Evolutionary conservation across 2,888 invertebrate genomes (phyloP).

Genomic region (Lithosia quadra): DNA sequence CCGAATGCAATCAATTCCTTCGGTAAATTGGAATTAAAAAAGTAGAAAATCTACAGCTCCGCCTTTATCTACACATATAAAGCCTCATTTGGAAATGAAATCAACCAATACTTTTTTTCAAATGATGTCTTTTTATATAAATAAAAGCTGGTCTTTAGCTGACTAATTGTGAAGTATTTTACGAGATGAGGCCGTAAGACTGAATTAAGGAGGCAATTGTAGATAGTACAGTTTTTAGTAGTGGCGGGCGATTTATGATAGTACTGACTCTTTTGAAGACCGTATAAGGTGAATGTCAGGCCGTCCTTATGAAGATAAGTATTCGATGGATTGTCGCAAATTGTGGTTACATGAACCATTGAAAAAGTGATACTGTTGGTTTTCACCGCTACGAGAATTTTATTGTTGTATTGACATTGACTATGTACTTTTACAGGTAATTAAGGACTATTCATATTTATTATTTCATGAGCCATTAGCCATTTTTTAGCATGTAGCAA

Average conservation of each 20-base stretch:
- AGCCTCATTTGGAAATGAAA: constrained; percentile 72
- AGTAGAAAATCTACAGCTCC: constrained; percentile 54
- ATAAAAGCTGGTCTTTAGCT: constrained; percentile 70
- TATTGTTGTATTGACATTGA: constrained; percentile 30
- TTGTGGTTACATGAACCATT: constrained; percentile 55
- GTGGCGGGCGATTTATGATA: constrained; percentile 74
- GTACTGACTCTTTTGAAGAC: constrained; percentile 65
- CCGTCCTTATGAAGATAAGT: constrained; percentile 61
- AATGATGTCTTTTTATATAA: constrained; percentile 59
- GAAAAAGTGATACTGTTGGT: constrained; percentile 57
- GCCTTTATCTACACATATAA: constrained; percentile 60
- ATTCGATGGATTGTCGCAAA: constrained; percentile 59
- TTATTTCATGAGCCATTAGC: neutral
- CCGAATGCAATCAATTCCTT: constrained; percentile 56
- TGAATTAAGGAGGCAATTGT: constrained; percentile 77
- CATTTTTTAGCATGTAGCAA: no score
- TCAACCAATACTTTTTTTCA: constrained; percentile 65
- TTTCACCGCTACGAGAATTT: constrained; percentile 43
- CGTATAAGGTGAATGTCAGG: constrained; percentile 69
- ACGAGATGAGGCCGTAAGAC: constrained; percentile 69
- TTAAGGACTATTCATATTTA: neutral
- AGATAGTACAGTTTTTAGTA: constrained; percentile 77
- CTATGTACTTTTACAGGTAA: neutral
- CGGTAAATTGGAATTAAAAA: constrained; percentile 52
- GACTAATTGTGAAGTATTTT: constrained; percentile 84